Percentiles rank a stretch among this genome's conserved stretches.
Conservation (phyloP, 1,140 invertebrate species). For the Caenorhabditis tropicalis region DNA sequence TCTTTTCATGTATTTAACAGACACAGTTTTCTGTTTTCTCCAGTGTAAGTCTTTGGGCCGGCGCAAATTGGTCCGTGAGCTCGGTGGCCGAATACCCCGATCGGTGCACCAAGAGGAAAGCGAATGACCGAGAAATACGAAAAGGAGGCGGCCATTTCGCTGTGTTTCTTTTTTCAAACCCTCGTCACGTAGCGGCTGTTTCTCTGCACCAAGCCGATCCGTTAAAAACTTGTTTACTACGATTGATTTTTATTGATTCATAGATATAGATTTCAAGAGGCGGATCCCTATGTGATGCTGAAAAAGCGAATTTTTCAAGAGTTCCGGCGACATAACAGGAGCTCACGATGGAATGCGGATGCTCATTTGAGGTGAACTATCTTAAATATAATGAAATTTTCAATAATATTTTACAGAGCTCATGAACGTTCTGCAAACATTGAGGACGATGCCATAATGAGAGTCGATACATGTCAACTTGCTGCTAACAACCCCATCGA, state of each 20-base stretch:
- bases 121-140: not conserved
- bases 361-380: slow-evolving; percentile 54
- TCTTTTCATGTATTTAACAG: no score
- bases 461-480: slow-evolving; percentile 66
- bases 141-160: not conserved
- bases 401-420: slow-evolving; percentile 45
- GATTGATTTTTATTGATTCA: not conserved
- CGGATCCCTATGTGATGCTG: slow-evolving; percentile 47
- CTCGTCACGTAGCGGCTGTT: not conserved
- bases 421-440: slow-evolving; percentile 58
- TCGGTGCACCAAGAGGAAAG: not conserved
- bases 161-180: not conserved
- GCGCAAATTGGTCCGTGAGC: no score
- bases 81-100: not conserved
- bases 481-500: slow-evolving; percentile 70
- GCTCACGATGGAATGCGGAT: slow-evolving; percentile 54
- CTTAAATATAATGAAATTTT: not conserved
- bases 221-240: not conserved
- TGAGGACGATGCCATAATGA: slow-evolving; percentile 58
- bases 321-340: slow-evolving; percentile 39
- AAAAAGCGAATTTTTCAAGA: slow-evolving; percentile 20
- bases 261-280: not conserved
- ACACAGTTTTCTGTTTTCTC: no score
- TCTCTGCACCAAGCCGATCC: not conserved
- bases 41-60: no score